phyloP scores from a whole-genome alignment of 2,113 vertebrate genomes.

The Orycteropus afer region DNA sequence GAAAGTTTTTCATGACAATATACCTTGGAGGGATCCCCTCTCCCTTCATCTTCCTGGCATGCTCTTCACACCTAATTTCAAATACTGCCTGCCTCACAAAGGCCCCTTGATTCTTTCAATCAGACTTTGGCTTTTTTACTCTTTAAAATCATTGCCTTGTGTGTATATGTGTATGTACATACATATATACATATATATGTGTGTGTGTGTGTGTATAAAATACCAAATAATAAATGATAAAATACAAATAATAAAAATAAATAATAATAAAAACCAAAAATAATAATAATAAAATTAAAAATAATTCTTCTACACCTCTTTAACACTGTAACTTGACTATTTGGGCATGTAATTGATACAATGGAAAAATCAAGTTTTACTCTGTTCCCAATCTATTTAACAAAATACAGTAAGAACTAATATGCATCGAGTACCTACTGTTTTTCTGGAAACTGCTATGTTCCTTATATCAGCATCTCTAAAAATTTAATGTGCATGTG shows the following conservation, averaged over 20 bases:
- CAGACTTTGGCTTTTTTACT: neutral
- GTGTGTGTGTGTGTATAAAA: too few relatives aligned
- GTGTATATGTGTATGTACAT: too few relatives aligned
- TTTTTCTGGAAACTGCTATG: neutral
- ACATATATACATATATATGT: too few relatives aligned
- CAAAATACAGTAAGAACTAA: neutral
- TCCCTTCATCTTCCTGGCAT: neutral
- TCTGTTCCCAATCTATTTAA: neutral
- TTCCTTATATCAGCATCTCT: neutral
- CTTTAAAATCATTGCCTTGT: neutral
- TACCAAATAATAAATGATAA: too few relatives aligned
- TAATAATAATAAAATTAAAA: too few relatives aligned
- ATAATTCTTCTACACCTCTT: neutral
- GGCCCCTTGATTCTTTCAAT: neutral
- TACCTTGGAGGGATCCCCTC: rapidly evolving
- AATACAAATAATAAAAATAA: too few relatives aligned
- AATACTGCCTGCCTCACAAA: rapidly evolving
- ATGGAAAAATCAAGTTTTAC: neutral
- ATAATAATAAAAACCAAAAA: too few relatives aligned
- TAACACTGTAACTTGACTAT: neutral
- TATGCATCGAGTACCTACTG: neutral
- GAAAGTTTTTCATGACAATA: neutral
- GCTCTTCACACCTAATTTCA: neutral
- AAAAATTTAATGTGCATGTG: neutral
- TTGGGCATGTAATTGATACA: neutral